Base-by-base conservation (phyloP, 2,797 vertebrate genomes). In the Choloepus didactylus region DNA sequence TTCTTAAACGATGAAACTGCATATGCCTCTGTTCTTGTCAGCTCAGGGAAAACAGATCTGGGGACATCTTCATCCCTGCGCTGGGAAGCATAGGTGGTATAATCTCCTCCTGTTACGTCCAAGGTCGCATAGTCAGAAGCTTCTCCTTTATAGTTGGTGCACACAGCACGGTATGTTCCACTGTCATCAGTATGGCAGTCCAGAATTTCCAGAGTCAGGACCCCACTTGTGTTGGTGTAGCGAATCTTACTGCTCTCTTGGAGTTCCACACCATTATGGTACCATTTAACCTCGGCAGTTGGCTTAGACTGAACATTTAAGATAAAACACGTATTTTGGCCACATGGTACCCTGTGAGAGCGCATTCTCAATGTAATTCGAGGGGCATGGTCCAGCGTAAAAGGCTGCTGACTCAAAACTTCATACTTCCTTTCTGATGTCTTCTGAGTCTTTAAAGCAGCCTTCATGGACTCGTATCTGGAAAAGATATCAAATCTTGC, bases 361-460 rank as follows among this genome's bases (percentile, higher is more conserved):
- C 99, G 99, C 99, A 99, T 99, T 98, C 99, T 99, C 96, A 99
- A 97, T 31, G 99, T 99, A 92, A 99, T 99, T 31, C 99, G 99
- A 93, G 99, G 99, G 64, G 98, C 90, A 0, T 99, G 99, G 98
- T 99, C 99, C 81, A 99, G 98, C 6, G 99, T 99, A 95, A 99
- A 99, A 72, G 99, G 99, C 97, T 99, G 98, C 94, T 99, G 99
- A 91, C 99, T 99, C 95, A 99, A 98, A 95, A 99, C 98, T 98
- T 99, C 99, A 0, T 99, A 98, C 97, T 98, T 99, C 85, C 98
- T 99, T 98, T 99, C 99, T 86, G 98, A 98, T 1, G 98, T 98
- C 96, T 98, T 99, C 95, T 99, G 98, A 91, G 99, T 98, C 98
- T 99, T 99, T 91, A 99, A 96, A 97, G 99, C 99, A 96, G 99